Evolutionary conservation across 2,113 vertebrate genomes (phyloP).

Genomic region (Microcebus lehilahytsara): DNA sequence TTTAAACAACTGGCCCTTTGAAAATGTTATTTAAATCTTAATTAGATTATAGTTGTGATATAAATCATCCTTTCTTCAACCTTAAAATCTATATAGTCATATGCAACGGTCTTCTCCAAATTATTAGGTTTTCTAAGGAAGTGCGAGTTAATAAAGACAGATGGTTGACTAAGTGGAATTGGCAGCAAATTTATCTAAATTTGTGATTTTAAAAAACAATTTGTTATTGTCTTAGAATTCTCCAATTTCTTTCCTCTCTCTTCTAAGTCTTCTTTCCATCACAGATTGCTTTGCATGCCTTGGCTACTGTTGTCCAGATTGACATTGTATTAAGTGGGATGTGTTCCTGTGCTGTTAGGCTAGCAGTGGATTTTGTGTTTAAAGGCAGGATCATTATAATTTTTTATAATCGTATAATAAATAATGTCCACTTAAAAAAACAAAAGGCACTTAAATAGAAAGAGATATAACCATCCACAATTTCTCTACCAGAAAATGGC

Average conservation of each 20-base stretch:
- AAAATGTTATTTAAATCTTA: conserved; percentile 24
- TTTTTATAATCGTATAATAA: not conserved
- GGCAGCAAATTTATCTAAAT: conserved; percentile 50
- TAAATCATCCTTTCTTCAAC: not conserved
- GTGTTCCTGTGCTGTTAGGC: not conserved
- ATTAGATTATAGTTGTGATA: not conserved
- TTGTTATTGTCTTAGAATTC: conserved; percentile 35
- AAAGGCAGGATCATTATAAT: not conserved
- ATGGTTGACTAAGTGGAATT: conserved; percentile 46
- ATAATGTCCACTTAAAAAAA: not conserved
- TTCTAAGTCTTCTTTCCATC: not conserved
- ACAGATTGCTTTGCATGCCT: not conserved
- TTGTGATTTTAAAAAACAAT: not conserved
- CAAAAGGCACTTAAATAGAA: not conserved
- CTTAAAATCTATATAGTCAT: not conserved
- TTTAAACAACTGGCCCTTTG: not conserved
- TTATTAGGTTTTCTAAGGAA: conserved; percentile 42
- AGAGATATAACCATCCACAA: not conserved
- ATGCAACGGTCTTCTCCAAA: conserved; percentile 4
- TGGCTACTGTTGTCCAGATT: not conserved
- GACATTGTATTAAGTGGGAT: not conserved
- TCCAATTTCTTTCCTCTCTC: not conserved
- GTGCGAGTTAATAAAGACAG: conserved; percentile 59
- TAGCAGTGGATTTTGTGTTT: not conserved
- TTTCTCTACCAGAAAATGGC: not conserved